phyloP scores from a whole-genome alignment of 1,140 invertebrate species.

The Drosophila melanica region DNA sequence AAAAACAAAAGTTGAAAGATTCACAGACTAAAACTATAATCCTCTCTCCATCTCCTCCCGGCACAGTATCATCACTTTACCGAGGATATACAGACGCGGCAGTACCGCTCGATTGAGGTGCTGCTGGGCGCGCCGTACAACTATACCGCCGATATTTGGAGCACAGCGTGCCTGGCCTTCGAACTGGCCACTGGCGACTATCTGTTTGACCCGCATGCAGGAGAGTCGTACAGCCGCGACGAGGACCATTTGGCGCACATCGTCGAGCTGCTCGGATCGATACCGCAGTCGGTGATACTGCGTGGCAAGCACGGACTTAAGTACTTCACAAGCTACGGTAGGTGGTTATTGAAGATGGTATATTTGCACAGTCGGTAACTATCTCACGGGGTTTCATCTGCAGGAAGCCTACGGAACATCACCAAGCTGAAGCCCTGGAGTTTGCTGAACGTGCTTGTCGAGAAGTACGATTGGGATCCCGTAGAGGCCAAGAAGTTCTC shows the following conservation, averaged over 20 bases:
- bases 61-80: constrained; percentile 83
- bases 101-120: constrained; percentile 98
- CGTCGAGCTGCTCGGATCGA: constrained; percentile 97
- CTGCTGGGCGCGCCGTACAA: constrained; percentile 95
- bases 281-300: constrained; percentile 87
- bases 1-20: no score
- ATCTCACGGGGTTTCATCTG: neutral
- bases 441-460: constrained; percentile 94
- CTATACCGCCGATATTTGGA: constrained; percentile 98
- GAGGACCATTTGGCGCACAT: constrained; percentile 99
- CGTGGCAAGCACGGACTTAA: constrained; percentile 82
- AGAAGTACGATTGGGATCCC: constrained; percentile 97
- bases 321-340: constrained; percentile 83
- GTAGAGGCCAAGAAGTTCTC: constrained; percentile 95
- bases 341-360: constrained; percentile 73
- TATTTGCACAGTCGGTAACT: neutral
- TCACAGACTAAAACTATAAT: no score
- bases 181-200: constrained; percentile 99
- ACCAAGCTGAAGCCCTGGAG: constrained; percentile 97
- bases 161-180: constrained; percentile 99
- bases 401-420: constrained; percentile 95
- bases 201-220: constrained; percentile 98
- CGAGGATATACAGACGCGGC: constrained; percentile 98
- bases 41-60: no score
- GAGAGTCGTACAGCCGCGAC: constrained; percentile 94